phyloP scores from a whole-genome alignment of 1,140 invertebrate genomes.

The Oedothorax gibbosus region DNA sequence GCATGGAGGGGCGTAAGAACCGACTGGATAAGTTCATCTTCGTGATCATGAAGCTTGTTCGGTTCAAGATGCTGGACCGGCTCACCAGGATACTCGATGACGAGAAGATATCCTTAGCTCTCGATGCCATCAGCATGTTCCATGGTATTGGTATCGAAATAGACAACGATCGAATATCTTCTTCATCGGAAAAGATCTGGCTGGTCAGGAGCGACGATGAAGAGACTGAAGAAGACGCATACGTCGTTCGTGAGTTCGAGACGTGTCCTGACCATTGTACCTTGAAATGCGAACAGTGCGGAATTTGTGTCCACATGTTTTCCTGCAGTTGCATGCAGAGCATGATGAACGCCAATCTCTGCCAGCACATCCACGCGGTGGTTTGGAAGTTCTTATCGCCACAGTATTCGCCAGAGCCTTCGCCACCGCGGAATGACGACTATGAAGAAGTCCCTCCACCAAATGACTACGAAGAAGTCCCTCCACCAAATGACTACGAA shows the following conservation, averaged over 20 bases:
- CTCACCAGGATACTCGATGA: slow-evolving; percentile 30
- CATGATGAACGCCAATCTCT: slow-evolving; percentile 47
- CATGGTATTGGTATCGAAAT: slow-evolving; percentile 30
- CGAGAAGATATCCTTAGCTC: slow-evolving; percentile 24
- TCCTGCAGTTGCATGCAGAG: slow-evolving; percentile 38
- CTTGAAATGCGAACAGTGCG: slow-evolving; percentile 33
- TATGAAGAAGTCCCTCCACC: background rate
- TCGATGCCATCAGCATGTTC: slow-evolving; percentile 29
- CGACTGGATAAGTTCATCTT: slow-evolving; percentile 43
- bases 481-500: background rate
- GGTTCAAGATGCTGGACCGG: slow-evolving; percentile 42
- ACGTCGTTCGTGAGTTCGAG: background rate
- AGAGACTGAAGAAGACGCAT: background rate
- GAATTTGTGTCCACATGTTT: slow-evolving; percentile 46
- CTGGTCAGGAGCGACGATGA: slow-evolving; percentile 1
- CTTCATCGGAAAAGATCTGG: slow-evolving; percentile 39
- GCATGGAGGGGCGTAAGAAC: slow-evolving; percentile 37
- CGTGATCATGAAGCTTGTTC: slow-evolving; percentile 45
- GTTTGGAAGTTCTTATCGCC: slow-evolving; percentile 31
- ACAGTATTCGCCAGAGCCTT: slow-evolving; percentile 1
- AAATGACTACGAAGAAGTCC: background rate
- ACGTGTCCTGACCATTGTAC: slow-evolving; percentile 35
- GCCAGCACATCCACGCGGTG: slow-evolving; percentile 45
- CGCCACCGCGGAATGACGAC: background rate
- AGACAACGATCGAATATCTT: slow-evolving; percentile 11